Percentiles rank a stretch among this genome's conserved stretches.
phyloP scores from a whole-genome alignment of 30 jellyfish, hydroid and myxozoan species.

The Hydra vulgaris region DNA sequence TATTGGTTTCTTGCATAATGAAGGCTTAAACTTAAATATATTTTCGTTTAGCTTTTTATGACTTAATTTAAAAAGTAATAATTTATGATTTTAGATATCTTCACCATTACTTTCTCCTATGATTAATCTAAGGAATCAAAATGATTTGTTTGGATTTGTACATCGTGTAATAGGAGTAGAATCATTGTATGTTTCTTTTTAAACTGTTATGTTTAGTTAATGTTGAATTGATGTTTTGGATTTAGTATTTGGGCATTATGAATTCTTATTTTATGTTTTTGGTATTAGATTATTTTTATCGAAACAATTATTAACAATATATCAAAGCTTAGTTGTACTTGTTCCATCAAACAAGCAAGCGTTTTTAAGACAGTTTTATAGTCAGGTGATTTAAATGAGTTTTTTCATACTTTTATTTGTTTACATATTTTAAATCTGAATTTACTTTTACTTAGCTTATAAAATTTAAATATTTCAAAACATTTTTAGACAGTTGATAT shows the following conservation, averaged over 20 bases:
- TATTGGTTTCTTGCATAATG: too few relatives aligned
- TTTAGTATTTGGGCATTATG: too few relatives aligned
- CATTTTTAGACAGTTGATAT: constrained; percentile 75
- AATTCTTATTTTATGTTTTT: too few relatives aligned
- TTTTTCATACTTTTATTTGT: constrained; percentile 6
- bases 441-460: too few relatives aligned
- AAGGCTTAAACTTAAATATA: too few relatives aligned
- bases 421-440: background rate
- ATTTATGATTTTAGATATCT: constrained; percentile 18
- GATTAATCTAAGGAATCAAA: constrained; percentile 39
- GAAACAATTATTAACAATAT: constrained; percentile 52
- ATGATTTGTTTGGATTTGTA: constrained; percentile 54
- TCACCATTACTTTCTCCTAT: constrained; percentile 71
- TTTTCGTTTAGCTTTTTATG: too few relatives aligned
- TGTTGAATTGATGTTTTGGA: background rate
- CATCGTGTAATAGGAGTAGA: constrained; percentile 83
- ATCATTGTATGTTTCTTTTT: constrained; percentile 60
- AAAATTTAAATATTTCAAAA: background rate
- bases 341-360: constrained; percentile 78
- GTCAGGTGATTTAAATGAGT: constrained; percentile 51
- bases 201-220: background rate
- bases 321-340: constrained; percentile 52
- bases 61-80: background rate
- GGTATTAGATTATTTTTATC: constrained; percentile 67
- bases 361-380: constrained; percentile 69